Base-by-base conservation (phyloP, 2,113 vertebrate species). In the Meriones unguiculatus region DNA sequence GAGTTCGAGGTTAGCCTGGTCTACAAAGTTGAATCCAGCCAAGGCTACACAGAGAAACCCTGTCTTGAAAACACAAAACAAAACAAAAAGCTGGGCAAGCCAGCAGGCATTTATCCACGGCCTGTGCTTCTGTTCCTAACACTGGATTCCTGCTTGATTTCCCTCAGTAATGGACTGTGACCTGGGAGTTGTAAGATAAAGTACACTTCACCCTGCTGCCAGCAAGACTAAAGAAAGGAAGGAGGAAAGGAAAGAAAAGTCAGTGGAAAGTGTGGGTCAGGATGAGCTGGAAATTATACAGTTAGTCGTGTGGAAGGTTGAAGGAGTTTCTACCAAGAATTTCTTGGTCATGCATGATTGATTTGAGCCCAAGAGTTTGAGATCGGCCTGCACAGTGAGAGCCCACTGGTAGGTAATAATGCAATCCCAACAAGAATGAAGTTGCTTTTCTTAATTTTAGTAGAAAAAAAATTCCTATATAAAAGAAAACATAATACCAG, bases 401-500 rank as follows among this genome's bases (percentile, higher is more conserved):
- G 6, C 9, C 52, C 52, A 20, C 41, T 13, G n/a, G 41, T 54
- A 57, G 7, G 14, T 57, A 35, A 59, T 64, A 62, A 62, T 28
- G 8, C 12, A 62, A 14, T 62, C 57, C n/a, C 38, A 25, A 17
- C 50, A 24, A n/a, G 46, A 64, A 82, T 69, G 14, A 77, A 59
- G 24, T 62, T 94, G 77, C 25, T 20, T 77, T 7, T 46, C 64
- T 72, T 38, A 87, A 35, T 25, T 65, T 57, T 50, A 72, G 13
- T 13, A 13, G 78, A 90, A 90, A 89, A 46, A 5, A 1, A 86
- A 75, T 96, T 62, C 46, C 57, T 91, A 2, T 59, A 14, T 80
- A 86, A 94, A 95, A 50, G 84, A 93, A 90, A 88, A 46, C 25
- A 24, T 69, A 41, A 73, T 73, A 22, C n/a, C n/a, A 73, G n/a